Conservation (phyloP, 2,797 vertebrate species). For the Buphagus erythrorhynchus region DNA sequence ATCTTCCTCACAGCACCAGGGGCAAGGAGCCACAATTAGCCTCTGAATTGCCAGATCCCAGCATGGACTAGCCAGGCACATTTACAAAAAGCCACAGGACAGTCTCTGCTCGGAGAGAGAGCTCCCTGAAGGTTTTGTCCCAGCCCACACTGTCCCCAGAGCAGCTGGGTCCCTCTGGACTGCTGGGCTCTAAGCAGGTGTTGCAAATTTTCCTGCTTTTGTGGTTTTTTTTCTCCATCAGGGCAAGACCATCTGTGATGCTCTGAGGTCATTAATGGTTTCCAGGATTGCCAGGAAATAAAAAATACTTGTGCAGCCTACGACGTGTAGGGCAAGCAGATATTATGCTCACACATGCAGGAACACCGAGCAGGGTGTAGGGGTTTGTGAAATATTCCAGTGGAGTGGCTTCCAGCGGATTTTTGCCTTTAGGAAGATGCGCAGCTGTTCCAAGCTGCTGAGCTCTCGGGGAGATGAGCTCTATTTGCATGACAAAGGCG, state of each 20-base stretch:
- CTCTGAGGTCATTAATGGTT: constrained; percentile 57
- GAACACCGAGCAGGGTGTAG: not conserved
- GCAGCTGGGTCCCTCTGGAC: constrained; percentile 15
- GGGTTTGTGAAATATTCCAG: not conserved
- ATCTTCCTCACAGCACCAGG: not conserved
- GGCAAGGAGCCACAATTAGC: not conserved
- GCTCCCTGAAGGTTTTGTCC: not conserved
- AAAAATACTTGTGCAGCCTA: not conserved
- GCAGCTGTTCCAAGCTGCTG: constrained; percentile 20
- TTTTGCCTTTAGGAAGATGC: not conserved
- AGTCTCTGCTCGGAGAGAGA: accelerated
- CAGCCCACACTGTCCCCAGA: not conserved
- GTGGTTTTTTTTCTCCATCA: not conserved
- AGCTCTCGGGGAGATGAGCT: not conserved
- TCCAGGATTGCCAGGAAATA: constrained; percentile 58
- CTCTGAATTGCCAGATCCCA: not conserved
- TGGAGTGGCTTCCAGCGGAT: not conserved
- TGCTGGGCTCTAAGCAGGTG: constrained; percentile 26
- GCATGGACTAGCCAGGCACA: not conserved
- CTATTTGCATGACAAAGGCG: not conserved
- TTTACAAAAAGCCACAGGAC: not conserved
- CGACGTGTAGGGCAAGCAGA: not conserved
- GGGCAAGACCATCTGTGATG: constrained; percentile 25
- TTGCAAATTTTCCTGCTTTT: not conserved
- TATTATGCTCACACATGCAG: not conserved